Evolutionary conservation across 2,113 vertebrate species (phyloP).

Genomic region (Porphyrio hochstetteri): DNA sequence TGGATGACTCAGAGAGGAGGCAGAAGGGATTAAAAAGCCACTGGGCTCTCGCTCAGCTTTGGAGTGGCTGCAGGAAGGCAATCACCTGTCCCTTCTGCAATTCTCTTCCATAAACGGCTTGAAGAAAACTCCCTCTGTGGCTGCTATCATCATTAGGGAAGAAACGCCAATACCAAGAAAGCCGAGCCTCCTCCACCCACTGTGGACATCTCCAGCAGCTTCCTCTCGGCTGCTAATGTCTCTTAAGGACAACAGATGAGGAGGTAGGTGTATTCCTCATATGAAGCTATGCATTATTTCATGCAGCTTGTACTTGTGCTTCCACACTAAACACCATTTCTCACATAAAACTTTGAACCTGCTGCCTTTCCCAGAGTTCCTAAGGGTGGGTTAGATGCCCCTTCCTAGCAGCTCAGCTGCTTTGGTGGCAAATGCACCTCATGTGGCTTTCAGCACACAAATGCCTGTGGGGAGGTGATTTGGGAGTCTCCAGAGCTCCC

Average conservation of each 20-base stretch:
- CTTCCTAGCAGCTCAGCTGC: not conserved
- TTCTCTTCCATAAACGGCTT: not conserved
- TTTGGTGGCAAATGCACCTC: not conserved
- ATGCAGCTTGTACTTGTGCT: accelerated
- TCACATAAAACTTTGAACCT: not conserved
- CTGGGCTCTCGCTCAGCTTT: accelerated
- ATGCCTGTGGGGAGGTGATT: not conserved
- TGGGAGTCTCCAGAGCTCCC: not conserved
- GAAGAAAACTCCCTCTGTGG: not conserved
- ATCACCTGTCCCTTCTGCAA: not conserved
- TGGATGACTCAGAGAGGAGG: not conserved
- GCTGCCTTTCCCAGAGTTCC: conserved; percentile 5
- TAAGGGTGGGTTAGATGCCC: not conserved
- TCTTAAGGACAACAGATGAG: not conserved
- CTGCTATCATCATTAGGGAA: not conserved
- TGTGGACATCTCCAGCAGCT: not conserved
- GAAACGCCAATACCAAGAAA: not conserved
- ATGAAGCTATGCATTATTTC: not conserved
- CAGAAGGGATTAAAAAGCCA: not conserved
- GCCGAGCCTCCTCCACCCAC: not conserved
- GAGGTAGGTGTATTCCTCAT: not conserved
- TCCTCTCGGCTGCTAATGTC: not conserved
- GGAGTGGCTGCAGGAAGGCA: not conserved
- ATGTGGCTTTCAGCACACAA: not conserved
- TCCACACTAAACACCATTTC: not conserved